Percentiles rank a stretch among this genome's conserved stretches.
phyloP scores from a whole-genome alignment of 2,888 invertebrate genomes.

The Lasioglossum lativentre region DNA sequence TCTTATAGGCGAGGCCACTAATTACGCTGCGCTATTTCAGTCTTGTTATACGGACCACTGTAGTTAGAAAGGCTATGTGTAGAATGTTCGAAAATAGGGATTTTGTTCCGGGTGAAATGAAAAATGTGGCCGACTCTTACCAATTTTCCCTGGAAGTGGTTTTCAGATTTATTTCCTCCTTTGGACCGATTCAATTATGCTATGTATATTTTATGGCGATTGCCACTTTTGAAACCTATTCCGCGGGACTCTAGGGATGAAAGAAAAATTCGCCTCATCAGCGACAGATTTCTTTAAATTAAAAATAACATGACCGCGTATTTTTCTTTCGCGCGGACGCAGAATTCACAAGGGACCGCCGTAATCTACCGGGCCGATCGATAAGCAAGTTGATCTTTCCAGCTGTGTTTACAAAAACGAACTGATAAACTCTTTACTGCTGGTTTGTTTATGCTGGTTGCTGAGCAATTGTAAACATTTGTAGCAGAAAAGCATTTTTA shows the following conservation, averaged over 20 bases:
- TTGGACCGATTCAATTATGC: background rate
- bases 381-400: background rate
- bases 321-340: background rate
- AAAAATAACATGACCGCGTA: background rate
- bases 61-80: background rate
- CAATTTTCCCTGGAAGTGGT: background rate
- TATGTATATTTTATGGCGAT: constrained; percentile 9
- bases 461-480: background rate
- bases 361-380: background rate
- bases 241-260: background rate
- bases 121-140: background rate
- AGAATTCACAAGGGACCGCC: background rate
- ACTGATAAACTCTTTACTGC: background rate
- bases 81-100: background rate
- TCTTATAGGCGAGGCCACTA: background rate
- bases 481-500: background rate
- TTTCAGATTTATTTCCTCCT: background rate
- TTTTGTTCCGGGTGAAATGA: background rate
- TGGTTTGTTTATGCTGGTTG: background rate
- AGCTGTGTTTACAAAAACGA: background rate
- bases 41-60: background rate
- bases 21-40: background rate
- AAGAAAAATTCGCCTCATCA: background rate
- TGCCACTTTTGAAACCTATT: background rate
- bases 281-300: background rate